Base-by-base conservation (phyloP, 2,113 vertebrate species). In the Oreochromis niloticus region DNA sequence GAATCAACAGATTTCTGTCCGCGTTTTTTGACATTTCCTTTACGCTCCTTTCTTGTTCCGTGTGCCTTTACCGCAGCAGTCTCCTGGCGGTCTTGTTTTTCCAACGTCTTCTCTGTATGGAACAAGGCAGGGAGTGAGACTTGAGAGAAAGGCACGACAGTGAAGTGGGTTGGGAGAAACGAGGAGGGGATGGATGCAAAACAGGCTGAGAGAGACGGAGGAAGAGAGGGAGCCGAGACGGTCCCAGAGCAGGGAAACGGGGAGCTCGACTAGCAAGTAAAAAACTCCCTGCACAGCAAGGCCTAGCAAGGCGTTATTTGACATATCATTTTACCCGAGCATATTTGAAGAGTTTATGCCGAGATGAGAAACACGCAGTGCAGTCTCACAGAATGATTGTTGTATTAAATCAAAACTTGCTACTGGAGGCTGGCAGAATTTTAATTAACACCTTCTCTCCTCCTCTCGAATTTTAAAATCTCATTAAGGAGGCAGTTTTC, bases 111-210 rank as follows among this genome's bases (percentile, higher is more conserved):
- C 79, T 87, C 84, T 54, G 87, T 55, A 8, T 22, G 57, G 48
- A 92, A 88, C 78, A 82, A 89, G 87, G 84, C 50, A 8, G 81
- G 48, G 85, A 88, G 78, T 6, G 79, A 91, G 75, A 91, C 82
- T 19, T 81, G 84, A 87, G 87, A 86, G 87, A 71, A 56, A 87
- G 41, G 81, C 54, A 6, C 83, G 85, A 84, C 85, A 83, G 89
- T 43, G 73, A 83, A 83, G 92, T 61, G 82, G 63, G 73, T 78
- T 84, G 91, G 88, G 91, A 88, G 86, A 80, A 83, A 81, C 85
- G 73, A 91, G 92, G 84, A 86, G 85, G 81, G 90, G 88, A 93
- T 39, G 86, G 90, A 93, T 93, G 95, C 87, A 91, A 93, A 94
- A 75, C 90, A 92, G 91, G 55, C 92, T 34, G 68, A 63, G 81